Evolutionary conservation across 37 sponge, comb jelly and placozoan genomes (phyloP), one percentile per base, ranked within the genome.

Genomic region (Cliona cf. orientalis): DNA sequence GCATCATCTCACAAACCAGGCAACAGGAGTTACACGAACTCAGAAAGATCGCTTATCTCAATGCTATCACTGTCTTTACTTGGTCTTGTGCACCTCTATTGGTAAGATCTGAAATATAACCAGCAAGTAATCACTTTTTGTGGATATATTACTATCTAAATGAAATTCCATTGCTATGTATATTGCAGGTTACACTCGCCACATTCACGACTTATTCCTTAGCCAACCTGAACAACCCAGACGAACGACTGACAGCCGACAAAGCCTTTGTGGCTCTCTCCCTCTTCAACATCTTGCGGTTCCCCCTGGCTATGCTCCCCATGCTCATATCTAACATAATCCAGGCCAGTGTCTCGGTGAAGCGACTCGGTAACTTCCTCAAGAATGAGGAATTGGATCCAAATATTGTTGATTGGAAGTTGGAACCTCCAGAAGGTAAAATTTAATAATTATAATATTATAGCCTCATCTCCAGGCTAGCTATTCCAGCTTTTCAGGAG

Each of bases 261-360:
- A 92, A 69, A 45, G 95, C 92, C 1, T 99, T 99, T 88, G 99
- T 99, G 26, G 86, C 95, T 29, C 86, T 99, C 33, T 89, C 99
- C 14, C 92, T 99, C 42, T 99, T 99, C 90, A 96, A 96, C 87
- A 87, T 99, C 38, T 81, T 99, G 21, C 75, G 95, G 0, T 99
- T 96, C 74, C 99, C 99, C 34, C 87, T 99, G 26, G 43, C 81
- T 40, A 92, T 96, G 95, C 76, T 99, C 28, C 99, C 99, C n/a
- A 67, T 83, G 61, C 56, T 99, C n/a, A 90, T 99, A 33, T 87
- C 95, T 21, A 78, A 63, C 37, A 42, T 93, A 17, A 85, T 98
- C 5, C 74, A 98, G 91, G 92, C 91, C 26, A 85, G 89, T 72
- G 99, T 99, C 31, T 97, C 97, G 2, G 78, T 92, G 46, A 92